Conservation (phyloP, 1,140 invertebrate genomes). For the Drosophila ficusphila region DNA sequence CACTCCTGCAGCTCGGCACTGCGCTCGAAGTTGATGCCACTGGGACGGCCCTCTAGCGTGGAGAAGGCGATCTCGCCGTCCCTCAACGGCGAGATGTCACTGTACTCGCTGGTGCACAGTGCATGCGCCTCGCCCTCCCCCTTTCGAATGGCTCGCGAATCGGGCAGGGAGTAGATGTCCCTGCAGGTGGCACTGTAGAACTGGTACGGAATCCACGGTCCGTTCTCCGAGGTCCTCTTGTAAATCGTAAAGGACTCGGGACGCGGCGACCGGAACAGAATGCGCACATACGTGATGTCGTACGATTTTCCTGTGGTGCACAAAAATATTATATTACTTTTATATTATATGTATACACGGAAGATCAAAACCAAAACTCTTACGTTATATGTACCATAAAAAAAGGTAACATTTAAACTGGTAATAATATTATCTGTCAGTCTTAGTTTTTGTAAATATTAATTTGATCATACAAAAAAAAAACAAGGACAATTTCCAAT, state of each 20-base stretch:
- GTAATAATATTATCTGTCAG: no score
- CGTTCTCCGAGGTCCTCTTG: conserved; percentile 91
- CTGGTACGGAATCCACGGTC: conserved; percentile 97
- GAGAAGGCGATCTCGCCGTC: conserved; percentile 98
- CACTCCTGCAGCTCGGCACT: conserved; percentile 97
- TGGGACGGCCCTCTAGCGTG: conserved; percentile 97
- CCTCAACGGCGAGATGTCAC: conserved; percentile 97
- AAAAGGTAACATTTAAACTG: no score
- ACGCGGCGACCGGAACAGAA: conserved; percentile 96
- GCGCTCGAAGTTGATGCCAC: conserved; percentile 95
- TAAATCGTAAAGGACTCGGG: conserved; percentile 99
- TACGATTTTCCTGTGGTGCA: conserved; percentile 93
- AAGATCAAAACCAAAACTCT: no score
- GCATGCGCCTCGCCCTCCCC: conserved; percentile 93
- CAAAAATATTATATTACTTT: background rate
- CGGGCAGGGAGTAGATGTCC: conserved; percentile 94
- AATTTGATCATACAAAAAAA: no score
- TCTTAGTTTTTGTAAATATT: no score
- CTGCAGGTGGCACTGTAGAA: conserved; percentile 97
- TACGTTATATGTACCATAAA: no score
- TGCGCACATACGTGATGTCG: conserved; percentile 97
- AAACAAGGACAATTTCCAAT: no score
- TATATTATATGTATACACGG: no score
- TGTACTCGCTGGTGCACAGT: conserved; percentile 97
- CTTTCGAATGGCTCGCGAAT: conserved; percentile 88